These are phyloP conservation scores for Oryzias woworae DNA, from an alignment of 2,113 vertebrate species.

Conservation along the genomic window DNA sequence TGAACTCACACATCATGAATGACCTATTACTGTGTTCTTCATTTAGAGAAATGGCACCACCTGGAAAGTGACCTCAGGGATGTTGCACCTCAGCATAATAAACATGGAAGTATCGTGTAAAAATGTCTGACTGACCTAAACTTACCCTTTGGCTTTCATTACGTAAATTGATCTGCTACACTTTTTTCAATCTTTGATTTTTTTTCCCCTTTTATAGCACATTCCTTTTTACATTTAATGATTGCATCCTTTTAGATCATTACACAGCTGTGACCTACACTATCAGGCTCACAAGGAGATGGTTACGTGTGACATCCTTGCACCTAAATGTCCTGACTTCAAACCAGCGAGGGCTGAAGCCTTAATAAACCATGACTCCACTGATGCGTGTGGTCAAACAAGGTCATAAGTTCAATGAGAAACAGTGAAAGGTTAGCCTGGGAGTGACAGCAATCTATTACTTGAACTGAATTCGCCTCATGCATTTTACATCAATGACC, in stretches of 20 bases:
- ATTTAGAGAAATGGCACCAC: constrained; percentile 42
- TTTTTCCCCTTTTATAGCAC: not conserved
- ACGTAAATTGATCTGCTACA: constrained; percentile 35
- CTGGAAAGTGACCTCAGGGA: constrained; percentile 41
- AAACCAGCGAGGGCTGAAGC: constrained; percentile 7
- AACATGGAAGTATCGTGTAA: constrained; percentile 34
- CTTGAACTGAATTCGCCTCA: constrained; percentile 1
- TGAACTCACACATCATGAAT: constrained; percentile 42
- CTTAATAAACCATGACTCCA: constrained; percentile 47
- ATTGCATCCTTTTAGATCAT: constrained; percentile 7
- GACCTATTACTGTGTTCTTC: constrained; percentile 47
- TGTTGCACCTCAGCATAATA: constrained; percentile 22
- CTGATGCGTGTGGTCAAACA: constrained; percentile 66
- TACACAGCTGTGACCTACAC: constrained; percentile 9
- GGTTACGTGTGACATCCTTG: constrained; percentile 15
- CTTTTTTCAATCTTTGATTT: not conserved
- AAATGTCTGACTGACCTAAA: constrained; percentile 29
- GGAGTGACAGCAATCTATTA: constrained; percentile 31
- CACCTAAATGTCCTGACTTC: constrained; percentile 8
- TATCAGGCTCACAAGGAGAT: constrained; percentile 27
- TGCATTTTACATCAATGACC: constrained; percentile 8
- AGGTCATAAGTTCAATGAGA: constrained; percentile 49
- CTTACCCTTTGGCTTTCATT: constrained; percentile 38
- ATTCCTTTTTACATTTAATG: not conserved
- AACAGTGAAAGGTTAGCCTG: constrained; percentile 28